These are phyloP conservation scores for Melanerpes formicivorus DNA, from an alignment of 2,113 vertebrate genomes.

Conservation along the genomic window DNA sequence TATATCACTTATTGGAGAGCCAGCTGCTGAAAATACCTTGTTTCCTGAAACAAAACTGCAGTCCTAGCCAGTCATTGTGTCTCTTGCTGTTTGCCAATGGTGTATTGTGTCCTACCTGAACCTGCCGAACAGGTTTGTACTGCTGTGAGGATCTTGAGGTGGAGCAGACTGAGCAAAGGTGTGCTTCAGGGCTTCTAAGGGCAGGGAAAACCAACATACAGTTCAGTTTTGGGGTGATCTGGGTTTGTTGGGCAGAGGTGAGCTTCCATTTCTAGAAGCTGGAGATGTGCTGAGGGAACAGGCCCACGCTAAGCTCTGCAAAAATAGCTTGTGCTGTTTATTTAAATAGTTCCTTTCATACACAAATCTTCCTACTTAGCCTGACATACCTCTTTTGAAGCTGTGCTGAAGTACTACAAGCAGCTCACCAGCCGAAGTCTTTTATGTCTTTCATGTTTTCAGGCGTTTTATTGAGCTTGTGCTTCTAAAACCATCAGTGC, in stretches of 20 bases:
- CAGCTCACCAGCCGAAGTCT: neutral
- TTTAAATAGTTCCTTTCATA: neutral
- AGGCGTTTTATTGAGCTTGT: neutral
- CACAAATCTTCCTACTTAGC: neutral
- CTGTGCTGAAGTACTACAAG: neutral
- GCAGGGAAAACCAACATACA: neutral
- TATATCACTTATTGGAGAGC: neutral
- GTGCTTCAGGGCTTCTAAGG: neutral
- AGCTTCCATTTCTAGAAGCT: neutral
- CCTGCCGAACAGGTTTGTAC: slow-evolving; percentile 4
- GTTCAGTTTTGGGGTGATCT: neutral
- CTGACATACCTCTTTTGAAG: neutral
- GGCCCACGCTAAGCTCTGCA: too few species aligned
- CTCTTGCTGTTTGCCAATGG: neutral
- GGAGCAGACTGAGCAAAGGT: neutral
- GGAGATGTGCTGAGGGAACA: neutral
- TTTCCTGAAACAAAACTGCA: neutral
- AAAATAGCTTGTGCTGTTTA: neutral
- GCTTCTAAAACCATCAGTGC: neutral
- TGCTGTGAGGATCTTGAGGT: neutral
- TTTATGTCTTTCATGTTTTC: neutral
- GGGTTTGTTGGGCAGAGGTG: neutral
- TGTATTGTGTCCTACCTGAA: rapidly evolving
- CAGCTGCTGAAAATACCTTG: neutral
- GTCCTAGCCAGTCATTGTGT: rapidly evolving